These are phyloP conservation scores for Andrena bucephala DNA, from an alignment of 2,888 invertebrate species.

Conservation along the genomic window DNA sequence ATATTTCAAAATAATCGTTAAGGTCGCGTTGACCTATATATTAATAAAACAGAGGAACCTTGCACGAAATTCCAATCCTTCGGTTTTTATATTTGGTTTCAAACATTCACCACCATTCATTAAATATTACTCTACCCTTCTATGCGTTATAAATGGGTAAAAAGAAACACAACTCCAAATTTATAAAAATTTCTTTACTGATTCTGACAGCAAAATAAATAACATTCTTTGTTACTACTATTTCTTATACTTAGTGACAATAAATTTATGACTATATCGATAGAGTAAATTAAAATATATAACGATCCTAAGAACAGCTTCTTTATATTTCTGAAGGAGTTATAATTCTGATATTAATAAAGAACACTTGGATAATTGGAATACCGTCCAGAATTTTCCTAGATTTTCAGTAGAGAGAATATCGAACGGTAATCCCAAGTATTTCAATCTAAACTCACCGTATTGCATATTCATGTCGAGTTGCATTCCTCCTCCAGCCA, in stretches of 20 bases:
- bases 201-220: no score
- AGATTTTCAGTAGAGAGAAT: background rate
- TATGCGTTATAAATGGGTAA: no score
- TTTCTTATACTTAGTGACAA: no score
- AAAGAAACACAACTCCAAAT: no score
- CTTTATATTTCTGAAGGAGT: background rate
- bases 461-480: slow-evolving; percentile 5
- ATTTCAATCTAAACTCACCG: slow-evolving; percentile 26
- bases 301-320: background rate
- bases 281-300: background rate
- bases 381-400: background rate
- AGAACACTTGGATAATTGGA: background rate
- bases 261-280: no score
- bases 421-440: slow-evolving; percentile 4
- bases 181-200: no score
- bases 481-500: slow-evolving; percentile 23
- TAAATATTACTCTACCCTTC: no score
- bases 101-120: no score
- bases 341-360: background rate
- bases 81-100: no score
- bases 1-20: background rate
- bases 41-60: background rate
- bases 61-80: background rate
- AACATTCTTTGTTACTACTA: no score
- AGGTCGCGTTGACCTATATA: background rate